phyloP scores from a whole-genome alignment of 1,140 invertebrate species.

The Drosophila setifemur region DNA sequence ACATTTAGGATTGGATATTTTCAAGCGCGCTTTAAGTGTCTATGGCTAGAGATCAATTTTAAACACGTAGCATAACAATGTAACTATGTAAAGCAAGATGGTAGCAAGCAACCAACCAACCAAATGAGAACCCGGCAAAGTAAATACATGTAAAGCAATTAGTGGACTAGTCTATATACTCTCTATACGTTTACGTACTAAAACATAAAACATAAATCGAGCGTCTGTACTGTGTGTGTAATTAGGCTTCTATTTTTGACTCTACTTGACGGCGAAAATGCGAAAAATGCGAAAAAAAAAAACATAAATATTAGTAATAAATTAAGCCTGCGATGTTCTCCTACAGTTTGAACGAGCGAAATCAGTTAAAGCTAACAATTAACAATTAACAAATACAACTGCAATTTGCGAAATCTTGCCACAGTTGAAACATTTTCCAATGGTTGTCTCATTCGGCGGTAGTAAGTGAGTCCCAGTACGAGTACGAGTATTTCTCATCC shows the following conservation, averaged over 20 bases:
- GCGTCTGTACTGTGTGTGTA: slow-evolving; percentile 58
- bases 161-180: slow-evolving; percentile 55
- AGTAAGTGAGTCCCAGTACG: slow-evolving; percentile 6
- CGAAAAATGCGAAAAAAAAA: slow-evolving; percentile 19
- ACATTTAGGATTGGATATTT: slow-evolving; percentile 50
- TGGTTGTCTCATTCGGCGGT: slow-evolving; percentile 55
- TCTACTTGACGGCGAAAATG: slow-evolving; percentile 30
- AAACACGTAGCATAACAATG: slow-evolving; percentile 66
- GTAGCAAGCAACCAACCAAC: slow-evolving; percentile 10
- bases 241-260: slow-evolving; percentile 66
- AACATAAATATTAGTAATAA: slow-evolving; percentile 36
- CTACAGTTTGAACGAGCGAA: slow-evolving; percentile 47
- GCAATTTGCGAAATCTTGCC: slow-evolving; percentile 31
- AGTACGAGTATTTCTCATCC: slow-evolving; percentile 32
- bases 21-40: slow-evolving; percentile 68
- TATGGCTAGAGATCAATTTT: slow-evolving; percentile 55
- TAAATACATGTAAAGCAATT: slow-evolving; percentile 77
- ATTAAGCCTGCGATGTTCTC: slow-evolving; percentile 69
- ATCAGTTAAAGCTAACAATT: slow-evolving; percentile 42
- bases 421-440: slow-evolving; percentile 55
- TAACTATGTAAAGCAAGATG: slow-evolving; percentile 62
- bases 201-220: slow-evolving; percentile 21
- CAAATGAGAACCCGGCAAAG: slow-evolving; percentile 51
- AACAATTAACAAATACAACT: slow-evolving; percentile 17
- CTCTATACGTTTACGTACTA: slow-evolving; percentile 27